phyloP scores from a whole-genome alignment of 2,797 vertebrate species.

The Typhlichthys eigenmanni region DNA sequence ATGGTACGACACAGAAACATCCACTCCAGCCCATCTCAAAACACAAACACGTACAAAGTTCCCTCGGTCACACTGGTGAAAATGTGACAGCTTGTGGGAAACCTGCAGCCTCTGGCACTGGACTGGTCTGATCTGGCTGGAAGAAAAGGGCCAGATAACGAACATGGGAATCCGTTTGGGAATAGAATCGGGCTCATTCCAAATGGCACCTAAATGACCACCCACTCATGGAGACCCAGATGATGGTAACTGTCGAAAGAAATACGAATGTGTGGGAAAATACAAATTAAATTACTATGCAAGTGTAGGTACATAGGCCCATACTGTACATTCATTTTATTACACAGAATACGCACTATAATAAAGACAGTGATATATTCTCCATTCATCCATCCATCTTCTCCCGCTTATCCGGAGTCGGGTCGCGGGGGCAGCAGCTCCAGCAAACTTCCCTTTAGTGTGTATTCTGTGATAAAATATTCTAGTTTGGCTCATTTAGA shows the following conservation, averaged over 20 bases:
- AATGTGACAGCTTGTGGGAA: constrained; percentile 60
- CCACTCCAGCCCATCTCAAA: neutral
- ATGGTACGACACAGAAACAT: neutral
- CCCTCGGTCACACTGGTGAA: constrained; percentile 45
- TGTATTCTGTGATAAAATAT: no score
- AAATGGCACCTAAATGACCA: constrained; percentile 7
- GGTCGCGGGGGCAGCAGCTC: no score
- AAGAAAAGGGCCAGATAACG: constrained; percentile 50
- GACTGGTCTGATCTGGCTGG: constrained; percentile 44
- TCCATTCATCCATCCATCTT: no score
- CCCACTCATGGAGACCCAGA: neutral
- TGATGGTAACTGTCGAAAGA: neutral
- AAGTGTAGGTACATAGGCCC: neutral
- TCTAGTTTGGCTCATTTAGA: no score
- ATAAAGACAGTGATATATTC: no score
- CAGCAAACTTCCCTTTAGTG: no score
- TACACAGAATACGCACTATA: no score
- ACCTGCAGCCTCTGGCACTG: constrained; percentile 51
- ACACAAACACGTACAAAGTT: constrained; percentile 36
- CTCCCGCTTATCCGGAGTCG: no score
- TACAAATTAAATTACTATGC: neutral
- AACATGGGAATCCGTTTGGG: constrained; percentile 48
- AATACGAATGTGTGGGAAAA: neutral
- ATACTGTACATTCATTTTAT: no score
- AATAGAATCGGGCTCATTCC: constrained; percentile 8